Conservation (phyloP, 2,888 invertebrate genomes). For the Gari tellinella region DNA sequence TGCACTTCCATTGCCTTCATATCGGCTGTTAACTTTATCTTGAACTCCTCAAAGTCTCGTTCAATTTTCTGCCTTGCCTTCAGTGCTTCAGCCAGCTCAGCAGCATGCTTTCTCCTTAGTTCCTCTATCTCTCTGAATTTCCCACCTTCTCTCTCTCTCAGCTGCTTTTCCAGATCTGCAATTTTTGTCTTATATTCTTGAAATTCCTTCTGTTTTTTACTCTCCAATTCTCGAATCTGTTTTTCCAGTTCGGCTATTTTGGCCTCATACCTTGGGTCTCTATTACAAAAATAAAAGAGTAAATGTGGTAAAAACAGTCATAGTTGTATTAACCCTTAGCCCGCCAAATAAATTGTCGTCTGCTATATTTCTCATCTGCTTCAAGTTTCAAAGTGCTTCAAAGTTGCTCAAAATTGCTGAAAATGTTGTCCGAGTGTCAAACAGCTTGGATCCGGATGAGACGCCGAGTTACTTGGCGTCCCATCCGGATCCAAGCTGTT, state of each 20-base stretch:
- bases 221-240: slow-evolving; percentile 37
- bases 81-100: slow-evolving; percentile 39
- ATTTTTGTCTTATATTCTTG: slow-evolving; percentile 69
- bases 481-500: too few species aligned
- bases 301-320: background rate
- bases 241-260: slow-evolving; percentile 54
- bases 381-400: too few species aligned
- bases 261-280: slow-evolving; percentile 57
- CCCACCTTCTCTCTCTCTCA: slow-evolving; percentile 37
- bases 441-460: too few species aligned
- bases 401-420: too few species aligned
- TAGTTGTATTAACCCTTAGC: too few species aligned
- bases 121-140: slow-evolving; percentile 56
- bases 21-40: slow-evolving; percentile 68
- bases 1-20: slow-evolving; percentile 35
- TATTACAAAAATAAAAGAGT: background rate
- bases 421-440: too few species aligned
- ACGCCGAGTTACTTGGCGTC: too few species aligned
- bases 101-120: slow-evolving; percentile 36
- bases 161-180: slow-evolving; percentile 55
- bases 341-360: too few species aligned
- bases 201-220: slow-evolving; percentile 62
- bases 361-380: too few species aligned
- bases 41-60: slow-evolving; percentile 68
- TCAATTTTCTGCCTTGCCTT: slow-evolving; percentile 47